These are phyloP conservation scores for Drosophila novamexicana DNA, from an alignment of 1,140 invertebrate species.

Conservation along the genomic window DNA sequence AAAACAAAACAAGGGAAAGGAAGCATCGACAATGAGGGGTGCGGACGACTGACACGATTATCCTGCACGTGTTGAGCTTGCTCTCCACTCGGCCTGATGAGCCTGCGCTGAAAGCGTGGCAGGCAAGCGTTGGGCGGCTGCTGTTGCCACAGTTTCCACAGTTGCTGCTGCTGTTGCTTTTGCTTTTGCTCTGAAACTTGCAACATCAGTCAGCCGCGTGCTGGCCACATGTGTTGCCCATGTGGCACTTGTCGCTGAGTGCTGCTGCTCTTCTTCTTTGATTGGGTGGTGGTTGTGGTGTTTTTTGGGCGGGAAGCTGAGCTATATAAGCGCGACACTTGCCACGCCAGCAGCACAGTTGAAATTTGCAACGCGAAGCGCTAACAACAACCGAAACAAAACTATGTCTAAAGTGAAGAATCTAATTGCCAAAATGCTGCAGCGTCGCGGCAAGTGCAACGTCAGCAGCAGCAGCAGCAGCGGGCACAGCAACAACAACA, in stretches of 20 bases:
- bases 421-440: conserved; percentile 70
- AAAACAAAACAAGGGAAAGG: conserved; percentile 35
- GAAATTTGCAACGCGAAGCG: conserved; percentile 48
- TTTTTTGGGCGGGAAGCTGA: conserved; percentile 36
- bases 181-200: conserved; percentile 32
- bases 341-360: conserved; percentile 51
- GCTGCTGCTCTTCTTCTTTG: background rate
- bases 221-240: conserved; percentile 67
- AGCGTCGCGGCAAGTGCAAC: conserved; percentile 50
- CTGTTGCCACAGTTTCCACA: conserved; percentile 19
- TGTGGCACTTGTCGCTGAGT: conserved; percentile 71
- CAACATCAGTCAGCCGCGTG: conserved; percentile 50
- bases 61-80: conserved; percentile 81
- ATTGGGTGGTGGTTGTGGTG: conserved; percentile 53
- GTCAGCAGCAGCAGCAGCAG: conserved; percentile 2
- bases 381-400: conserved; percentile 34
- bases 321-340: conserved; percentile 70
- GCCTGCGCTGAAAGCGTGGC: conserved; percentile 72
- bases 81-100: conserved; percentile 39
- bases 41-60: conserved; percentile 59
- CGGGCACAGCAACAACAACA: conserved; percentile 17
- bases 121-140: conserved; percentile 60
- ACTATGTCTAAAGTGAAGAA: conserved; percentile 69
- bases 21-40: conserved; percentile 49
- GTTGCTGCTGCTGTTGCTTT: conserved; percentile 6